Conservation (phyloP, 2,113 vertebrate species). For the Malurus cyaneus region DNA sequence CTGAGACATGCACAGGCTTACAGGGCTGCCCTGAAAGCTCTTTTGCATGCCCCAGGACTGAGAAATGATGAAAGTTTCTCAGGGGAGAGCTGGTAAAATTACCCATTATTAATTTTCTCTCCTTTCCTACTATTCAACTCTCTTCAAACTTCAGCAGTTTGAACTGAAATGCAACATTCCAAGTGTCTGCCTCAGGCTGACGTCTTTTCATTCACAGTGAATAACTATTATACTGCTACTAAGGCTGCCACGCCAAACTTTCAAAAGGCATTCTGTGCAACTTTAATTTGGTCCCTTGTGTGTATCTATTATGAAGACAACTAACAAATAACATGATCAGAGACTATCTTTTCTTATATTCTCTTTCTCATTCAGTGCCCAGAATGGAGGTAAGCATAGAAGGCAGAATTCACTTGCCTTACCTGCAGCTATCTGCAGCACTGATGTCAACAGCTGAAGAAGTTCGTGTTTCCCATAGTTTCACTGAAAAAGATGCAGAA, state of each 20-base stretch:
- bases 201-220: background rate
- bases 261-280: background rate
- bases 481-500: background rate
- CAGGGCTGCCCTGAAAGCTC: background rate
- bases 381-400: background rate
- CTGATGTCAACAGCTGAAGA: background rate
- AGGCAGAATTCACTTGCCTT: background rate
- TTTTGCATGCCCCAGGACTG: background rate
- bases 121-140: background rate
- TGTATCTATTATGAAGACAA: background rate
- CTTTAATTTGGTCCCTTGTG: background rate
- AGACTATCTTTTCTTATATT: background rate
- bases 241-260: background rate
- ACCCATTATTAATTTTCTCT: background rate
- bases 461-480: background rate
- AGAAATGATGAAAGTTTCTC: background rate
- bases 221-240: background rate
- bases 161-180: conserved; percentile 14
- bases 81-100: background rate
- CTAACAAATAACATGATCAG: background rate
- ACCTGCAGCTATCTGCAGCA: background rate
- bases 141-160: background rate
- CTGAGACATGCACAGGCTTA: background rate
- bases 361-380: background rate
- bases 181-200: background rate